Evolutionary conservation across 2,797 vertebrate genomes (phyloP), one percentile per base, ranked within the genome.

Genomic region (Holocentrus rufus): DNA sequence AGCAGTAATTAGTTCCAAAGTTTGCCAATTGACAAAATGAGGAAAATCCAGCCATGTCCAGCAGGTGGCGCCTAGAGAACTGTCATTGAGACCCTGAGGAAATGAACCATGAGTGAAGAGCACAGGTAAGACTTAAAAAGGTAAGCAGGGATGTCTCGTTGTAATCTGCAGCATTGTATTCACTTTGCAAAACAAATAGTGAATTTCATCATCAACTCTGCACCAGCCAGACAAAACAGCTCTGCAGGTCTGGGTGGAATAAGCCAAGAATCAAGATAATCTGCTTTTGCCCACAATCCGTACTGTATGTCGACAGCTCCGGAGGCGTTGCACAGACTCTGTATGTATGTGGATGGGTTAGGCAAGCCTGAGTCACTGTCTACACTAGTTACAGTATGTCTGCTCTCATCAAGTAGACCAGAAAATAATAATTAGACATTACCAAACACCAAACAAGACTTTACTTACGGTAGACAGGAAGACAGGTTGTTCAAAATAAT

Each of bases 1-100:
- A 50, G 7, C 47, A 10, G 7, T 1, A 22, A n/a, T 20, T 46
- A 20, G 18, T 49, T 49, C n/a, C 18, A 6, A 4, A 39, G 36
- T 39, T 42, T 8, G 23, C 20, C 50, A 10, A 17, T 17, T 2
- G 2, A 69, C 4, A 10, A 0, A 44, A 3, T 44, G 10, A 10
- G 7, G 4, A 52, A n/a, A 31, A 17, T 20, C 47, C 47, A 14
- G 34, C 18, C 0, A 17, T 50, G 30, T 2, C 92, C 93, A 93
- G 82, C 79, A 94, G 94, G 78, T 85, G 93, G 92, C 87, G 86
- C 89, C 72, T 63, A 63, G 56, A 87, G 70, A 80, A 81, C 76
- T 77, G 30, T 36, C 64, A 53, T 79, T 77, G 13, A 64, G 54
- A 34, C 53, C 4, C 58, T 60, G 52, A 18, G 0, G 2, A 18